Evolutionary conservation across 2,888 invertebrate genomes (phyloP).

Genomic region (Drosophila imparisetae): DNA sequence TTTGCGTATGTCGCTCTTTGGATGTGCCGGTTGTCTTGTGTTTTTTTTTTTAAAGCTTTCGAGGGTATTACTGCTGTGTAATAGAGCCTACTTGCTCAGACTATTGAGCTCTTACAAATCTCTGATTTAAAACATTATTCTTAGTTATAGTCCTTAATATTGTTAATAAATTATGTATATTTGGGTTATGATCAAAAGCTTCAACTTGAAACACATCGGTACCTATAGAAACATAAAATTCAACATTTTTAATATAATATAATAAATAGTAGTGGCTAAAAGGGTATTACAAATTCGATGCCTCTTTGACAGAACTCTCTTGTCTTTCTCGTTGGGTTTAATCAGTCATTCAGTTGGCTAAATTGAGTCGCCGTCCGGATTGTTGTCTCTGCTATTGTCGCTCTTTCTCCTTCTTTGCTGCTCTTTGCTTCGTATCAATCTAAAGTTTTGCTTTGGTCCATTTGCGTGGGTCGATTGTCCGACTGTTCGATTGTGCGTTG

Average conservation of each 20-base stretch:
- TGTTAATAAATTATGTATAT: background rate
- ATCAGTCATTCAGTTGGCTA: conserved; percentile 78
- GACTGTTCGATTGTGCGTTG: conserved; percentile 39
- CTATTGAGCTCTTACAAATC: background rate
- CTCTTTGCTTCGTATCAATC: conserved; percentile 49
- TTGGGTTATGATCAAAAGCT: background rate
- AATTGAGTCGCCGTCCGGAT: conserved; percentile 71
- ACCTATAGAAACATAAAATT: background rate
- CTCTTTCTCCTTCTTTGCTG: conserved; percentile 14
- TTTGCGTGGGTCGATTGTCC: conserved; percentile 70
- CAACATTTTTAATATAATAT: background rate
- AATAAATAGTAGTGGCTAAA: background rate
- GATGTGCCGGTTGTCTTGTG: conserved; percentile 44
- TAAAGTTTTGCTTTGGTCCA: conserved; percentile 30
- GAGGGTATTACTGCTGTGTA: conserved; percentile 33
- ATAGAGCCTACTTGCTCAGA: conserved; percentile 16
- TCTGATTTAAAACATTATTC: background rate
- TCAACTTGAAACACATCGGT: background rate
- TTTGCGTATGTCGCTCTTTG: conserved; percentile 77
- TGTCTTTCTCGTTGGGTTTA: conserved; percentile 52
- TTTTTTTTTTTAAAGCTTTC: conserved; percentile 2
- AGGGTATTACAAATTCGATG: conserved; percentile 40
- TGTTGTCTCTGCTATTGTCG: conserved; percentile 25
- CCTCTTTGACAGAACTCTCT: background rate
- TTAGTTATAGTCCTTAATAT: background rate